Evolutionary conservation across 2,888 invertebrate species (phyloP), one percentile per base, ranked within the genome.

Genomic region (Andrena trimmerana): DNA sequence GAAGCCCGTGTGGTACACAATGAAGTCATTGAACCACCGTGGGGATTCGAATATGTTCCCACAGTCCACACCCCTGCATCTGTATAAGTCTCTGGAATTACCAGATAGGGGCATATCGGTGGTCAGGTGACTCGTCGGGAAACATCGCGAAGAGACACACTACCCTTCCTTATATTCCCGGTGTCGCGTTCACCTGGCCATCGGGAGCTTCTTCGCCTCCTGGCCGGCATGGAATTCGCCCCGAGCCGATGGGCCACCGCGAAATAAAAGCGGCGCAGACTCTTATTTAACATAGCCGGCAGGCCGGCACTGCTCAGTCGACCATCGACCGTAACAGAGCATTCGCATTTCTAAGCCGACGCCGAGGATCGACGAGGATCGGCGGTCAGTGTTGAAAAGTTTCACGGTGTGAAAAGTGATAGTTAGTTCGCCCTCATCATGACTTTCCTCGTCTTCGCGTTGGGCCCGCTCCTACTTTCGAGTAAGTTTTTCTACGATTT

Each of bases 201-300:
- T 48, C 66, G 59, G 6, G 20, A 31, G 42, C 42, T 42, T 42
- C 42, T 42, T 16, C 5, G 42, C 4, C 16, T 5, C 60, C 54
- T 33, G 48, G 20, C 31, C 20, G 69, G 52, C 66, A 74, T 78
- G 33, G 74, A 65, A 83, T 82, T 82, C 73, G 59, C 73, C 24
- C 48, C 68, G 74, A 82, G 71, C 78, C 83, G 78, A 86, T 87
- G 78, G 78, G 77, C 69, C 67, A 65, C 67, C 78, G 86, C 75
- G 85, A 85, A 86, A 85, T 86, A 86, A 83, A 87, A 81, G 85
- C 78, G 83, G 82, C 54, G 54, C 72, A 75, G 84, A 60, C 84
- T 86, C 88, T 89, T 91, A 91, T 91, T 91, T 91, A 91, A 91
- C 90, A 90, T 90, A 89, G 90, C 80, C 83, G 90, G 80, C 82